These are phyloP conservation scores for Coenobita brevimanus DNA, from an alignment of 1,140 invertebrate species.

Conservation along the genomic window DNA sequence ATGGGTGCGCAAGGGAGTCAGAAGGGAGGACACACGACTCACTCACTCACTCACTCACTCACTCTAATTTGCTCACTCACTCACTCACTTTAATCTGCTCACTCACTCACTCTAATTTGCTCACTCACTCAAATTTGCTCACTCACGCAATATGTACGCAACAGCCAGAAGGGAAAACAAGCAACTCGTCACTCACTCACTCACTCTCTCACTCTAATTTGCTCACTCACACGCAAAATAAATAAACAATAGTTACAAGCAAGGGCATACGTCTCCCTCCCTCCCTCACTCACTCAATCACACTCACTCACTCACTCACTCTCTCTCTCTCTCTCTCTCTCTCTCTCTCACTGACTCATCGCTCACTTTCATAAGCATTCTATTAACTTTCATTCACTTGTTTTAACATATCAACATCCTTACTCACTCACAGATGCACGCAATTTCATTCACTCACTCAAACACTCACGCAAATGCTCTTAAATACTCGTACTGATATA, in stretches of 20 bases:
- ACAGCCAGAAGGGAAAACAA: conserved; percentile 12
- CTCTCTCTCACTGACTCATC: too few species aligned
- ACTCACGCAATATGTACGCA: background rate
- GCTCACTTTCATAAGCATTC: background rate
- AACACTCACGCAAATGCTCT: too few species aligned
- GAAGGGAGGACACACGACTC: background rate
- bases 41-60: background rate
- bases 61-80: background rate
- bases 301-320: background rate
- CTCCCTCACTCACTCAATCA: background rate
- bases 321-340: background rate
- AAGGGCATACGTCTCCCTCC: too few species aligned
- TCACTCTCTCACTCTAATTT: background rate
- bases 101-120: background rate
- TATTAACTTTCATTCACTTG: background rate
- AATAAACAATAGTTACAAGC: too few species aligned
- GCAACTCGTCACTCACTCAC: background rate
- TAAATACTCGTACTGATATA: too few species aligned
- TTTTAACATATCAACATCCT: too few species aligned
- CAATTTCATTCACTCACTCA: too few species aligned
- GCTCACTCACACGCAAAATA: background rate
- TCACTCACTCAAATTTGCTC: background rate
- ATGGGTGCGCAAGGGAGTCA: conserved; percentile 4
- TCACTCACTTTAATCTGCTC: background rate
- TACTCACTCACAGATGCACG: too few species aligned